These are phyloP conservation scores for Setipinna tenuifilis DNA, from an alignment of 2,797 vertebrate genomes.

Conservation along the genomic window DNA sequence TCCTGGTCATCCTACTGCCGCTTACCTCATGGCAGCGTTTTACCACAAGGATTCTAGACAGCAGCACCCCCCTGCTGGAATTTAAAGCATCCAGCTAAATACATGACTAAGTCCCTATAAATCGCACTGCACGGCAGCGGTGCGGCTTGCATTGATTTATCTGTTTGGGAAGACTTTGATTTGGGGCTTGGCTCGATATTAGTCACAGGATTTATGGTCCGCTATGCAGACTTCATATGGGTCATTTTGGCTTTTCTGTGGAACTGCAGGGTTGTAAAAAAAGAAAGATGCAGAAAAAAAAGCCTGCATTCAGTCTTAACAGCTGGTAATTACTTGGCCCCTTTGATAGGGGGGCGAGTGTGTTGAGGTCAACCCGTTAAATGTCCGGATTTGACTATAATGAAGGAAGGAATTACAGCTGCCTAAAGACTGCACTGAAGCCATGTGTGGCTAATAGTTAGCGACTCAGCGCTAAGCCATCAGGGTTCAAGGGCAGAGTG, in stretches of 20 bases:
- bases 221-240: constrained; percentile 2
- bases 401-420: constrained; percentile 15
- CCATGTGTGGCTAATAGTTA: background rate
- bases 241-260: constrained; percentile 11
- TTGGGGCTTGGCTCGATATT: constrained; percentile 9
- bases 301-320: constrained; percentile 1
- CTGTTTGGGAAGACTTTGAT: constrained; percentile 19
- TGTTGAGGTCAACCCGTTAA: background rate
- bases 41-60: background rate
- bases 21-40: background rate
- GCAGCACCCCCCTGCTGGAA: background rate
- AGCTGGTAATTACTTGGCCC: constrained; percentile 22
- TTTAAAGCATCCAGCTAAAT: constrained; percentile 1
- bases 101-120: constrained; percentile 16
- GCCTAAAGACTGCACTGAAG: background rate
- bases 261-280: background rate
- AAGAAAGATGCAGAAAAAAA: background rate
- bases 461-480: background rate
- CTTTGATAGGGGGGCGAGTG: background rate
- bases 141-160: constrained; percentile 9
- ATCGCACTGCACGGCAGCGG: background rate
- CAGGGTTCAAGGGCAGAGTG: background rate
- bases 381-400: background rate
- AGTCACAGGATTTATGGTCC: background rate
- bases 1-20: background rate